Conservation (phyloP, 2,888 invertebrate genomes). For the Rhopalosiphum nymphaeae region DNA sequence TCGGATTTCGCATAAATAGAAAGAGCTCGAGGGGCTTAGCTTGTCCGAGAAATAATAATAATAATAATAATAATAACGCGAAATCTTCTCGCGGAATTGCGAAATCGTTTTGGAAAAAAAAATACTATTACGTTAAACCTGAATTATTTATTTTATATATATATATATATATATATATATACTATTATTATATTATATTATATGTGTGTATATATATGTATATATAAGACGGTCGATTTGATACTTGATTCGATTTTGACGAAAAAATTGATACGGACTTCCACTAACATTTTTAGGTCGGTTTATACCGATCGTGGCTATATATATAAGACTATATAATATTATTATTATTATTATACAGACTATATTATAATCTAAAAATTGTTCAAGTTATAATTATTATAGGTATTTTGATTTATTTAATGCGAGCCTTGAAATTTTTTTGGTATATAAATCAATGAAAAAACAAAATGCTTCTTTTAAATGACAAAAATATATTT, state of each 20-base stretch:
- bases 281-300: neutral
- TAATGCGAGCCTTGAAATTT: too few relatives aligned
- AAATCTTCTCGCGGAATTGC: neutral
- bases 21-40: neutral
- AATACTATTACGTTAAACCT: neutral
- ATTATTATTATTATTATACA: too few relatives aligned
- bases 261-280: neutral
- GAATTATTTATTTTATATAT: neutral
- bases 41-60: slow-evolving; percentile 5
- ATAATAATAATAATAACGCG: neutral
- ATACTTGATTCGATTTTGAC: neutral
- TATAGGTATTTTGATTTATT: too few relatives aligned
- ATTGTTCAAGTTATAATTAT: too few relatives aligned
- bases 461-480: neutral
- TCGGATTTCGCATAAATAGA: neutral
- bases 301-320: neutral
- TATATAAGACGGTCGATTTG: neutral
- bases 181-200: neutral
- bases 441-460: too few relatives aligned
- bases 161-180: neutral
- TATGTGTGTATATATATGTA: too few relatives aligned
- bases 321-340: too few relatives aligned
- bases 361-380: too few relatives aligned
- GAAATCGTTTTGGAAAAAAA: neutral
- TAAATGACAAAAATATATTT: neutral